Percentiles rank a stretch among this genome's conserved stretches.
Conservation (phyloP, 2,113 vertebrate genomes). For the Spilogale gracilis region DNA sequence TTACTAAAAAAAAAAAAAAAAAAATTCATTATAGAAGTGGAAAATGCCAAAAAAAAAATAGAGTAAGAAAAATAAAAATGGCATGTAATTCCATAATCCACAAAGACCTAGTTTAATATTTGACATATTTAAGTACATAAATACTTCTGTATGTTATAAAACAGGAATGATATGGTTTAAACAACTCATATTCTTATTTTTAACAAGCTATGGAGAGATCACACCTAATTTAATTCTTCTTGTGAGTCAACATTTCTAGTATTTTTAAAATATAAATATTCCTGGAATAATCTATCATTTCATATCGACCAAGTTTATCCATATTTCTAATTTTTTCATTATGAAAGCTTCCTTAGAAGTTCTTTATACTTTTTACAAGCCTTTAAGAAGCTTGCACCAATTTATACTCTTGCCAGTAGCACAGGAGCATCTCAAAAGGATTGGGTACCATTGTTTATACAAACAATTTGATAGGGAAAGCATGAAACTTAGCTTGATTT, state of each 20-base stretch:
- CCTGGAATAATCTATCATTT: background rate
- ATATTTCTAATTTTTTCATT: background rate
- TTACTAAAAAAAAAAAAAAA: no score
- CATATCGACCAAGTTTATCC: background rate
- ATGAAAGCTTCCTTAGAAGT: background rate
- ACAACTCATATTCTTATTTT: background rate
- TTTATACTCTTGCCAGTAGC: background rate
- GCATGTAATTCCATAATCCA: background rate
- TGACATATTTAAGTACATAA: slow-evolving; percentile 11
- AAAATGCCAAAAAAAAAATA: background rate
- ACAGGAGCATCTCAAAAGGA: background rate
- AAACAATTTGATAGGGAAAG: background rate
- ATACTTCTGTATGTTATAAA: background rate
- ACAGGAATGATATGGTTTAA: background rate
- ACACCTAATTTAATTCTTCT: slow-evolving; percentile 7
- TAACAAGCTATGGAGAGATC: background rate
- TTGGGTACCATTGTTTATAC: background rate
- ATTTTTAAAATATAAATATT: slow-evolving; percentile 32
- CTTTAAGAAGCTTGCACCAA: background rate
- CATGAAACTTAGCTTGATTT: background rate
- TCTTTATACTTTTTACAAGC: background rate
- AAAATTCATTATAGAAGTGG: background rate
- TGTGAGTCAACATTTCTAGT: background rate
- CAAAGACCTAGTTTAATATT: background rate
- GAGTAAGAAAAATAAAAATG: background rate